A percentile compares a stretch with the other conserved stretches of the same genome.
phyloP scores from a whole-genome alignment of 2,113 vertebrate species.

The Hydrochoerus hydrochaeris region DNA sequence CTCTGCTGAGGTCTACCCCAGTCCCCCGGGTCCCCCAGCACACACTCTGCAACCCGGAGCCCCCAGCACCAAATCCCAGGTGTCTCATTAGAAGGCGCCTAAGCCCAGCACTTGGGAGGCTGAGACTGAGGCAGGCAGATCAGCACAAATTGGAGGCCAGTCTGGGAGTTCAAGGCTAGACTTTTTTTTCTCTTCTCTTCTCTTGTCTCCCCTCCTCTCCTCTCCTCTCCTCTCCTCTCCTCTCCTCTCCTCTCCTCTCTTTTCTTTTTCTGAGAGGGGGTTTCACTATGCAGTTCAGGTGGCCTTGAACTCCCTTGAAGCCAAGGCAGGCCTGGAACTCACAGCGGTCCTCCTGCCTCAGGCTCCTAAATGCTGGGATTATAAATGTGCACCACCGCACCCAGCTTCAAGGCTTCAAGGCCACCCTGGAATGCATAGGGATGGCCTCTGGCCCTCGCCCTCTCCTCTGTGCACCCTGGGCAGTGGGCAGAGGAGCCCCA shows the following conservation, averaged over 20 bases:
- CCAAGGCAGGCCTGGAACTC: not conserved
- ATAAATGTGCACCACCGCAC: no score
- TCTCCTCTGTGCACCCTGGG: not conserved
- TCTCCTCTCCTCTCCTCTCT: no score
- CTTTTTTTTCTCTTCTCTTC: not conserved
- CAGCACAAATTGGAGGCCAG: not conserved
- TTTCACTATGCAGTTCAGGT: not conserved
- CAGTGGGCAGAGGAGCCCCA: not conserved
- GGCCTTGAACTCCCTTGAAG: not conserved
- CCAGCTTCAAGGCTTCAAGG: no score
- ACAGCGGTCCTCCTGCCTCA: not conserved
- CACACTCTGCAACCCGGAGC: not conserved
- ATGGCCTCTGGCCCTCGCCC: not conserved
- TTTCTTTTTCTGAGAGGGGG: not conserved
- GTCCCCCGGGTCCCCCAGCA: not conserved
- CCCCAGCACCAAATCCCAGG: not conserved
- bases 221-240: no score
- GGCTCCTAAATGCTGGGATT: not conserved
- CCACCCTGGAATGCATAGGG: not conserved
- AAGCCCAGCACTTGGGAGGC: not conserved
- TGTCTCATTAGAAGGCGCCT: not conserved
- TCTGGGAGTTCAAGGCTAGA: not conserved
- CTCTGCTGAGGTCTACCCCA: not conserved
- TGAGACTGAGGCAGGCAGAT: not conserved
- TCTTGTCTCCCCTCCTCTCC: no score